These are phyloP conservation scores for Kuschelorhynchus macadamiae DNA, from an alignment of 2,888 invertebrate genomes.

Conservation along the genomic window DNA sequence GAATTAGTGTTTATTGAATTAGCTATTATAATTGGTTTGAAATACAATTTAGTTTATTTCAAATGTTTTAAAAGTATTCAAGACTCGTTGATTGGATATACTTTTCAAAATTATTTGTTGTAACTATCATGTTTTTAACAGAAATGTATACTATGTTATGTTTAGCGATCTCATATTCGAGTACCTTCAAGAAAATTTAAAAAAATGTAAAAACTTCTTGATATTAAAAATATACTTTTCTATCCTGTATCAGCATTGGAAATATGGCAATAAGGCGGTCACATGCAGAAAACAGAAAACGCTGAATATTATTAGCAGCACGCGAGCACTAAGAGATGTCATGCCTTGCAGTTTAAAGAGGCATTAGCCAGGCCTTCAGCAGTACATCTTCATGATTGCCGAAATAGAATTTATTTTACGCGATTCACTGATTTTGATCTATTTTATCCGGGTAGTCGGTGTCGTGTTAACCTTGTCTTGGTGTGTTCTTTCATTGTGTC, in stretches of 20 bases:
- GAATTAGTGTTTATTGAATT: too few relatives aligned
- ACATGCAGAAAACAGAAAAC: conserved; percentile 34
- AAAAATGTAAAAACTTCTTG: too few relatives aligned
- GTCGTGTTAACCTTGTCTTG: conserved; percentile 3
- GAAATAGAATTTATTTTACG: conserved; percentile 17
- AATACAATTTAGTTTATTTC: too few relatives aligned
- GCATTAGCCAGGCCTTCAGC: conserved; percentile 11
- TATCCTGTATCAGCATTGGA: background rate
- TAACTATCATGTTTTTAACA: too few relatives aligned
- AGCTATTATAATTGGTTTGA: too few relatives aligned
- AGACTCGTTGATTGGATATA: too few relatives aligned
- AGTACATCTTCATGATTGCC: background rate
- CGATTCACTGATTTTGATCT: conserved; percentile 17
- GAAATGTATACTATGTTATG: too few relatives aligned
- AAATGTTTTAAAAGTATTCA: too few relatives aligned
- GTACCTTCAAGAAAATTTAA: too few relatives aligned
- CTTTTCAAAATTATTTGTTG: too few relatives aligned
- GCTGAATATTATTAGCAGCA: conserved; percentile 54
- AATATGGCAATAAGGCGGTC: conserved; percentile 13
- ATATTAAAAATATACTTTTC: background rate
- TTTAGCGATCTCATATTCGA: too few relatives aligned
- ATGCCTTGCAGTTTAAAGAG: conserved; percentile 19
- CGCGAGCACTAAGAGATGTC: conserved; percentile 48
- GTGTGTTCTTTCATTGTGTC: conserved; percentile 12
- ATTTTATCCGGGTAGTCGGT: conserved; percentile 11